phyloP scores from a whole-genome alignment of 2,888 invertebrate genomes.

The Euproctis similis region DNA sequence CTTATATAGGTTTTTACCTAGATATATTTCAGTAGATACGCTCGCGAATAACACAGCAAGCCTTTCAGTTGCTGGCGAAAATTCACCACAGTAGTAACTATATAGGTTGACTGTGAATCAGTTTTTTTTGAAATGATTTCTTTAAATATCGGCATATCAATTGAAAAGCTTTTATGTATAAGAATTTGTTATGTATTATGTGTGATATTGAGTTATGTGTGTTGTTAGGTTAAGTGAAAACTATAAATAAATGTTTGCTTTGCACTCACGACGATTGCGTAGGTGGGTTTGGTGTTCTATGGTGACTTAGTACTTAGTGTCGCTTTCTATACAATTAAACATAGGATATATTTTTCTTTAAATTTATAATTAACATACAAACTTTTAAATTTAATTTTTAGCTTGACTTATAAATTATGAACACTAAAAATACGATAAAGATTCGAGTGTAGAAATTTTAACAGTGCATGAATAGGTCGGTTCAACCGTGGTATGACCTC shows the following conservation, averaged over 20 bases:
- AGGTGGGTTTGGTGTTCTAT: slow-evolving; percentile 38
- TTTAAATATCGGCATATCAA: slow-evolving; percentile 19
- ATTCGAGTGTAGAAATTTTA: no score
- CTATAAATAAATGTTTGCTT: slow-evolving; percentile 59
- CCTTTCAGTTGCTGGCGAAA: slow-evolving; percentile 47
- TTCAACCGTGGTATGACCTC: no score
- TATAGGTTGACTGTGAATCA: no score
- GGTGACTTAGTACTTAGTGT: slow-evolving; percentile 15
- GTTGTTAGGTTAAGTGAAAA: slow-evolving; percentile 49
- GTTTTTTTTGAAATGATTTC: slow-evolving; percentile 26
- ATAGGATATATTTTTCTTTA: slow-evolving; percentile 1
- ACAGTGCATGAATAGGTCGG: no score
- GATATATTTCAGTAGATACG: slow-evolving; percentile 29
- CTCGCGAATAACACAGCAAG: slow-evolving; percentile 34
- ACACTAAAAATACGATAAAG: no score
- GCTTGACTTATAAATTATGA: no score
- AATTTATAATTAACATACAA: no score
- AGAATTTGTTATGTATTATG: slow-evolving; percentile 30
- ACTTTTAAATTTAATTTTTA: no score
- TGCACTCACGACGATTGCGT: slow-evolving; percentile 55
- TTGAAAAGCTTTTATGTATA: slow-evolving; percentile 25
- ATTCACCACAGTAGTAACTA: slow-evolving; percentile 30
- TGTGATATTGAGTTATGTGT: slow-evolving; percentile 38
- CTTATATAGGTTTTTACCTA: no score
- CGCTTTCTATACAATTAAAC: slow-evolving; percentile 16